Percentiles rank a stretch among this genome's conserved stretches.
These are phyloP conservation scores for Saimiri boliviensis DNA, from an alignment of 2,113 vertebrate genomes.

Conservation along the genomic window DNA sequence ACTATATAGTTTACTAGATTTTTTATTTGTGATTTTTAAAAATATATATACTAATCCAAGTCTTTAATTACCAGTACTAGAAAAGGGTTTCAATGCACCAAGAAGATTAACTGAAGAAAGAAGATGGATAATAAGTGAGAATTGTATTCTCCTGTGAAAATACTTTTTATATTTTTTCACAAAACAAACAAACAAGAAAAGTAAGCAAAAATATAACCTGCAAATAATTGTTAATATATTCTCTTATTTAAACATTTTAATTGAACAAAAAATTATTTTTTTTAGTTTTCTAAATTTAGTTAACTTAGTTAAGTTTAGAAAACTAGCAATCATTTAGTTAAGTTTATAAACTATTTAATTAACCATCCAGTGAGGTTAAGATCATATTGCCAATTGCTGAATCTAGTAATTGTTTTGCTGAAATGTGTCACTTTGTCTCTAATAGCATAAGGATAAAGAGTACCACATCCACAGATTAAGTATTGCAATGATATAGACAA, in stretches of 20 bases:
- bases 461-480: neutral
- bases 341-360: neutral
- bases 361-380: neutral
- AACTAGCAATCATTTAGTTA: no score
- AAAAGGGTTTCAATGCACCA: neutral
- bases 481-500: neutral
- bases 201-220: neutral
- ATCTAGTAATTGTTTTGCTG: neutral
- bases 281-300: no score
- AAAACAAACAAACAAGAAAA: neutral
- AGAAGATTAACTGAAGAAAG: neutral
- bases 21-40: no score
- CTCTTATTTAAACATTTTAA: neutral
- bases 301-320: no score
- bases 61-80: neutral
- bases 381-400: neutral
- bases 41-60: neutral
- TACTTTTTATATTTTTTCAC: neutral
- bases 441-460: neutral
- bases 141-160: neutral
- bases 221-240: neutral
- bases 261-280: neutral
- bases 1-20: neutral
- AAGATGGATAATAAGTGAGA: neutral
- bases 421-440: neutral